Conservation (phyloP, 1,140 invertebrate species). For the Drosophila azteca region DNA sequence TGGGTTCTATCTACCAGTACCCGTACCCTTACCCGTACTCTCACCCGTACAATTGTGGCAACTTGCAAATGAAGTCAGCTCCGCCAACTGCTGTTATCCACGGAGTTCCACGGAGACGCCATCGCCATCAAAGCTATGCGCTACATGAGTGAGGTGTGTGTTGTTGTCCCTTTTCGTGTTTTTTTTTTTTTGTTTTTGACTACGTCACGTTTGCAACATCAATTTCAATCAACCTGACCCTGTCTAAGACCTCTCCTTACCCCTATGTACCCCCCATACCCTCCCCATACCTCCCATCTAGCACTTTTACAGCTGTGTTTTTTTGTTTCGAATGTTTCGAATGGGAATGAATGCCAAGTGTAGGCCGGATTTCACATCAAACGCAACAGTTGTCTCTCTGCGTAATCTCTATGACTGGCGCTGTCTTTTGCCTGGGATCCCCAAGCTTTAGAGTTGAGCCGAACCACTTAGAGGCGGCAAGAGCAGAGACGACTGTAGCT, state of each 20-base stretch:
- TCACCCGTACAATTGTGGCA: slow-evolving; percentile 29
- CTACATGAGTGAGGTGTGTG: slow-evolving; percentile 26
- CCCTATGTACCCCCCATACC: no score
- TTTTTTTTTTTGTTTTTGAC: slow-evolving; percentile 24
- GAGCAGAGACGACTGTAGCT: background rate
- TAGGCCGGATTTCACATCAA: slow-evolving; percentile 33
- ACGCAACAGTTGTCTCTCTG: slow-evolving; percentile 46
- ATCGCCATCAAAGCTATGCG: slow-evolving; percentile 12
- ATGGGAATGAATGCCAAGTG: slow-evolving; percentile 22
- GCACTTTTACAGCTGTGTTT: no score
- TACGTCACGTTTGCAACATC: slow-evolving; percentile 72
- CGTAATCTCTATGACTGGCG: slow-evolving; percentile 18
- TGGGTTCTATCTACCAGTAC: slow-evolving; percentile 13
- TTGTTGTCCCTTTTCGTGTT: slow-evolving; percentile 9
- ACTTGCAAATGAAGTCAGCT: slow-evolving; percentile 58
- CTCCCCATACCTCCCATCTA: background rate
- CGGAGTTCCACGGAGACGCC: background rate
- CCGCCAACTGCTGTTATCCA: slow-evolving; percentile 38
- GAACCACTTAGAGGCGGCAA: slow-evolving; percentile 6
- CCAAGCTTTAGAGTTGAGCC: background rate
- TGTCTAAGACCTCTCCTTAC: background rate
- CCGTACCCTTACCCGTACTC: slow-evolving; percentile 5
- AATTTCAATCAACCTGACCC: slow-evolving; percentile 70
- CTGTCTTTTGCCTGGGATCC: slow-evolving; percentile 31
- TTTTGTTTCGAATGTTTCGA: no score